Evolutionary conservation across 2,797 vertebrate species (phyloP), one percentile per base, ranked within the genome.

Genomic region (Ataeniobius toweri): DNA sequence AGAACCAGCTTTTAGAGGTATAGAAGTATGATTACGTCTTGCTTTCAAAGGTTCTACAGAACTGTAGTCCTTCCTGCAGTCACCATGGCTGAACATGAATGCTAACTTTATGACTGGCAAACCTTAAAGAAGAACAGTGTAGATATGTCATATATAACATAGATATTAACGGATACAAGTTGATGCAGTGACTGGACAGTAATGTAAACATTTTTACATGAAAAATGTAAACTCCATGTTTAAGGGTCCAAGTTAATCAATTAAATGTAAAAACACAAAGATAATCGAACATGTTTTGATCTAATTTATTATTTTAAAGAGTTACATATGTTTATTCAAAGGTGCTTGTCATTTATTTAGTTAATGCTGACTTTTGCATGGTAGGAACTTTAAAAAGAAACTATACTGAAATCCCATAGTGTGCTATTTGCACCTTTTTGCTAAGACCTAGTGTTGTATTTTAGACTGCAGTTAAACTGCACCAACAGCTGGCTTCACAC

Each of bases 401-500:
- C 41, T n/a, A 4, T 26, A 39, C 41, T 36, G 36, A 6, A 83
- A 55, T 65, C 13, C 24, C 4, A 39, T 63, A 63, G 24, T 72
- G 26, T 81, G 76, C 61, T 78, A 72, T 79, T 70, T 82, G 59
- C 77, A n/a, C 65, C 26, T 2, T 61, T 78, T 78, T 58, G 59
- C 13, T 18, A 76, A 41, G 44, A 50, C 36, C 44, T 39, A 48
- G 46, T n/a, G 26, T 61, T 75, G 16, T 3, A 44, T 77, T 79
- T n/a, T 67, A 10, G 1, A 0, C 39, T n/a, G 65, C 4, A 73
- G 68, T 68, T 28, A 18, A 31, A 58, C 8, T 69, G 36, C 2
- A n/a, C 68, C 16, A 20, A 68, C 39, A 13, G 22, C 3, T n/a
- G 6, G 10, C 26, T 71, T 36, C 58, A 26, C 39, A 67, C 46